Conservation (phyloP, 2,888 invertebrate species). For the Glyphotaelius pellucidus region DNA sequence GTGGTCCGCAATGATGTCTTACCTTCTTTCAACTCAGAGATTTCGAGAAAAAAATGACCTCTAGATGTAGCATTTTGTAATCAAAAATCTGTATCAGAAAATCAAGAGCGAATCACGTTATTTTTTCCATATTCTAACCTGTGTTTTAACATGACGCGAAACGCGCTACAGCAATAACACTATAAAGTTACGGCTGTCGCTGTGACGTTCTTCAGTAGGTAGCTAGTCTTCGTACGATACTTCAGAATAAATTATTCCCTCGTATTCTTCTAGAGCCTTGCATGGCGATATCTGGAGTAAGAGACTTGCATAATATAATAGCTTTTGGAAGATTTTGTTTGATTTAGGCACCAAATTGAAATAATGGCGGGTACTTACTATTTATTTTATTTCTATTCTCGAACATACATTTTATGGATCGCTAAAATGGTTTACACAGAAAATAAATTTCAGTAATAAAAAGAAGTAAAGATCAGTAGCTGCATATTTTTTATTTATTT, state of each 20-base stretch:
- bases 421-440: too few species aligned
- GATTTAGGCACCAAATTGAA: background rate
- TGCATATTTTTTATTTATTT: too few species aligned
- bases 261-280: background rate
- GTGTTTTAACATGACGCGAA: background rate
- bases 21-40: too few species aligned
- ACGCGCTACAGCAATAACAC: conserved; percentile 18
- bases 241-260: background rate
- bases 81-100: background rate
- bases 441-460: too few species aligned
- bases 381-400: too few species aligned
- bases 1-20: too few species aligned
- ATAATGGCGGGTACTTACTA: background rate
- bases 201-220: conserved; percentile 30
- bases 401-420: too few species aligned
- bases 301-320: background rate
- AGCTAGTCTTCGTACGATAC: background rate
- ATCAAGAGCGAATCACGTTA: background rate
- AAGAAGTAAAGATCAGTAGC: too few species aligned
- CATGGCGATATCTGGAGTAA: background rate
- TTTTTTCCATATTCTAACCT: background rate
- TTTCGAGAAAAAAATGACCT: too few species aligned
- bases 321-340: background rate
- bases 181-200: background rate
- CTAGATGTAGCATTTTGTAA: too few species aligned